Evolutionary conservation across 2,888 invertebrate species (phyloP), one percentile per base, ranked within the genome.

Genomic region (Vesta saturnalis): DNA sequence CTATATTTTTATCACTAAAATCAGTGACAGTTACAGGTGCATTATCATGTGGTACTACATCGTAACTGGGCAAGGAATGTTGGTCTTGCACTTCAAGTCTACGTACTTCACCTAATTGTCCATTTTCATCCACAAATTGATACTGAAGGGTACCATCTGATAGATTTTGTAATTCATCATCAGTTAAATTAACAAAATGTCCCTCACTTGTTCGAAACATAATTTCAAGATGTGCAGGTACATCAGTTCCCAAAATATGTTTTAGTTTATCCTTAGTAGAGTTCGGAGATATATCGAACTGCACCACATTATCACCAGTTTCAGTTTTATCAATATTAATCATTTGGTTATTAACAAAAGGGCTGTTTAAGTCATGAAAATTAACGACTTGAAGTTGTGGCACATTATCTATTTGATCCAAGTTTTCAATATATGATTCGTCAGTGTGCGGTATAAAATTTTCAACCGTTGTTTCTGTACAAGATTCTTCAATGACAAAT

Each of bases 191-290:
- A 0, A 90, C 87, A 75, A 89, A 89, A 23, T 88, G 88, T 0
- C 90, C 90, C 73, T 90, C 89, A 19, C 87, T 89, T 1, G 89
- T 89, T 79, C 89, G 89, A 72, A 89, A 89, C 72, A 90, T 86
- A 74, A 90, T 89, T 18, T 90, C 85, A 21, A 85, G 83, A 72
- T 85, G 83, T 0, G 83, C 77, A 8, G 83, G 83, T 39, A 83
- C 77, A 18, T 85, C 83, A n/a, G 82, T 75, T 1, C 79, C 80
- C 60, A 83, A 73, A 58, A 82, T 79, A 52, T 80, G 76, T 65
- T 81, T 81, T 49, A 83, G 77, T 74, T 81, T 82, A 66, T 81
- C 80, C 19, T 58, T 70, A 2, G 23, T 47, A 1, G 52, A n/a
- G 64, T 62, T 67, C 16, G 66, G 5, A 30, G 59, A 35, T 22